Percentiles rank a stretch among this genome's conserved stretches.
These are phyloP conservation scores for Drosophila mimica DNA, from an alignment of 2,888 invertebrate species.

Conservation along the genomic window DNA sequence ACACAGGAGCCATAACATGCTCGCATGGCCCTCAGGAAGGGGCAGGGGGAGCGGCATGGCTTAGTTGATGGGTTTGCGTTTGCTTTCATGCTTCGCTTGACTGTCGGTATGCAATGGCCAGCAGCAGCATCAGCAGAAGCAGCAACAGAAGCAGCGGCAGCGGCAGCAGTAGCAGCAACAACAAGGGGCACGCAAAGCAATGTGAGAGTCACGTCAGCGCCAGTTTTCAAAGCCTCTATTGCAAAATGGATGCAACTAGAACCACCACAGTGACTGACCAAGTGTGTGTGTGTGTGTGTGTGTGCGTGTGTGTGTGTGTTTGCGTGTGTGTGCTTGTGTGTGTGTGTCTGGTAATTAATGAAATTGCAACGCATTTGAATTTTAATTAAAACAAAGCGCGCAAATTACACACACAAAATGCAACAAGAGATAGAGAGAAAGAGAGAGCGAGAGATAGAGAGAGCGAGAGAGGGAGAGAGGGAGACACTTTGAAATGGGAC, in stretches of 20 bases:
- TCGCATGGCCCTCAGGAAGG: constrained; percentile 5
- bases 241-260: constrained; percentile 73
- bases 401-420: constrained; percentile 65
- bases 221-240: constrained; percentile 72
- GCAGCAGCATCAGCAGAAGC: constrained; percentile 30
- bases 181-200: constrained; percentile 2
- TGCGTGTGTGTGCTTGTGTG: constrained; percentile 36
- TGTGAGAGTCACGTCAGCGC: constrained; percentile 62
- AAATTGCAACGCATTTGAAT: constrained; percentile 83
- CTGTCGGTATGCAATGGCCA: constrained; percentile 74
- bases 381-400: constrained; percentile 83
- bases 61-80: constrained; percentile 71
- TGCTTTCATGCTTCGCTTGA: constrained; percentile 74
- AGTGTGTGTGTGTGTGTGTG: constrained; percentile 30
- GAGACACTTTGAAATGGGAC: background rate
- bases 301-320: constrained; percentile 28
- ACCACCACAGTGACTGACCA: constrained; percentile 41
- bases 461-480: background rate
- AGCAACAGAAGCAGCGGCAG: constrained; percentile 18
- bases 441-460: background rate
- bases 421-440: background rate
- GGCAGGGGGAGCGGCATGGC: constrained; percentile 13
- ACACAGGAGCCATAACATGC: constrained; percentile 33
- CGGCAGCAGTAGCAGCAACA: constrained; percentile 17
- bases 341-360: constrained; percentile 79